Evolutionary conservation across 1,140 invertebrate species (phyloP), one percentile per base, ranked within the genome.

Genomic region (Dufourea novaeangliae): DNA sequence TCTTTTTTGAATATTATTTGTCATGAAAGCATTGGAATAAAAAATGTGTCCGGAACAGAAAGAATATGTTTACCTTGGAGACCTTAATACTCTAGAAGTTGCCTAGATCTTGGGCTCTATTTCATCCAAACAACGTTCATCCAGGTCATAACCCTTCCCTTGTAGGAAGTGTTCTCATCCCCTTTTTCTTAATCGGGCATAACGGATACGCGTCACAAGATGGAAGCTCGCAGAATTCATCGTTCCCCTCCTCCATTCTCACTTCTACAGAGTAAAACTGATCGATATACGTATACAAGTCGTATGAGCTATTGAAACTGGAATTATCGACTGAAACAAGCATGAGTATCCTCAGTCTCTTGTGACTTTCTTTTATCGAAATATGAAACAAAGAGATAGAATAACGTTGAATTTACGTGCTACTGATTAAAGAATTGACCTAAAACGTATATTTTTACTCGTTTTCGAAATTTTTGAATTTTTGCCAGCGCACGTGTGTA

Each of bases 271-370:
- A 39, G 34, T 41, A 25, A 22, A 62, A 41, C n/a, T 41, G 61
- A 62, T 62, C 61, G 37, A 62, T 62, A 41, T 41, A n/a, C n/a
- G n/a, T n/a, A 25, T 62, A 25, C 34, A 39, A 39, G 39, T 41
- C 34, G 34, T 62, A 62, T 39, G 37, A 62, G 61, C 27, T 32
- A 57, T 29, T 57, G 54, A 14, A 57, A 20, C 27, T 20, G 17
- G 29, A 29, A 29, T 14, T 57, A 57, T 57, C 29, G 54, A 57
- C 32, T 32, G 17, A 1, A 29, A 32, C 14, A 50, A 50, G 20
- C n/a, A 50, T 50, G 20, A 50, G 46, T 17, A 50, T 8, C 20
- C 20, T 17, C 20, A n/a, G 20, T 20, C 20, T n/a, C 44, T 6
- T 46, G 17, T 17, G 46, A 50, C 20, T 17, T 50, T 50, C 20